Conservation (phyloP, 2,888 invertebrate species). For the Melinaea marsaeus region DNA sequence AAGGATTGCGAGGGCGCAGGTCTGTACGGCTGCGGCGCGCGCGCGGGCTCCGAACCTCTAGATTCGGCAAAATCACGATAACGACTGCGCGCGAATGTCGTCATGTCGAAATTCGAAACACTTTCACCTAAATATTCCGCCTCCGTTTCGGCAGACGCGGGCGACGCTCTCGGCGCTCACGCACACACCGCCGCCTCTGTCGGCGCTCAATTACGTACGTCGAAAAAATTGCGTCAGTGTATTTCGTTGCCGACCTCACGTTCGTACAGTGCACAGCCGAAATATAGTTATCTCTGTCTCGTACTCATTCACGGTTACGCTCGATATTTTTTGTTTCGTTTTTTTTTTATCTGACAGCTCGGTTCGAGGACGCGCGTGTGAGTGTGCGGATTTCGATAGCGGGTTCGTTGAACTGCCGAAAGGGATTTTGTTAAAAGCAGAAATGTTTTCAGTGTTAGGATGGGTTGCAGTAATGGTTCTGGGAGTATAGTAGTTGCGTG, state of each 20-base stretch:
- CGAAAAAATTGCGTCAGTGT: constrained; percentile 78
- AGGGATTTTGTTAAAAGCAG: constrained; percentile 67
- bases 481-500: constrained; percentile 48
- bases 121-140: constrained; percentile 79
- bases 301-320: constrained; percentile 67
- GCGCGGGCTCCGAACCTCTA: constrained; percentile 69
- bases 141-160: constrained; percentile 77
- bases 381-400: constrained; percentile 77
- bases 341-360: constrained; percentile 62
- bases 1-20: constrained; percentile 49
- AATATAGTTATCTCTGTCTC: constrained; percentile 76
- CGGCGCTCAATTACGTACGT: constrained; percentile 74
- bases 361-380: constrained; percentile 64
- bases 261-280: constrained; percentile 61
- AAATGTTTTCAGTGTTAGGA: constrained; percentile 59
- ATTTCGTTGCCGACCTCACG: constrained; percentile 75
- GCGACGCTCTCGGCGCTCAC: constrained; percentile 76
- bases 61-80: constrained; percentile 78
- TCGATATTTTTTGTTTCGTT: constrained; percentile 65
- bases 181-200: constrained; percentile 68
- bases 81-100: constrained; percentile 78
- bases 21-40: constrained; percentile 46
- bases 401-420: constrained; percentile 71
- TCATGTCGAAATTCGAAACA: constrained; percentile 79
- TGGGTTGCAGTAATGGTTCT: constrained; percentile 49